Conservation (phyloP, 2,888 invertebrate genomes). For the Tetragnatha montana region DNA sequence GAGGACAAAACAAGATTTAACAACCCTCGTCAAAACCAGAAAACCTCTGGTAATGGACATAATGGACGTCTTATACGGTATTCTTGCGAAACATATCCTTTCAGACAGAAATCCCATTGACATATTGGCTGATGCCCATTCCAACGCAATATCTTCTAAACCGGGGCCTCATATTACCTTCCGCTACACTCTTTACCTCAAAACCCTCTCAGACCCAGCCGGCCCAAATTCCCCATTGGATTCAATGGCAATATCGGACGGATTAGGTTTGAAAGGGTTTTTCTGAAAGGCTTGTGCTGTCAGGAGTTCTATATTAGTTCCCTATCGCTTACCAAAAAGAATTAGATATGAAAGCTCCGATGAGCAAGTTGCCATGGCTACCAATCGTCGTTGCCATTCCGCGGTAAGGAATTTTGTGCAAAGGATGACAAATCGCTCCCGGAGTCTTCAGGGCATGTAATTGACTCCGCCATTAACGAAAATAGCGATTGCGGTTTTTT, state of each 20-base stretch:
- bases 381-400: constrained; percentile 53
- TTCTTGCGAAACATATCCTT: not conserved
- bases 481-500: constrained; percentile 57
- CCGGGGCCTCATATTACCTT: not conserved
- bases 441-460: constrained; percentile 67
- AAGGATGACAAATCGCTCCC: constrained; percentile 66
- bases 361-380: constrained; percentile 55
- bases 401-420: constrained; percentile 50
- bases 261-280: no score
- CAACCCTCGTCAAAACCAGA: not conserved
- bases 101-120: constrained; percentile 35
- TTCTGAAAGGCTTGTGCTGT: constrained; percentile 19
- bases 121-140: constrained; percentile 39
- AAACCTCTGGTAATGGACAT: not conserved
- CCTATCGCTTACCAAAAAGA: constrained; percentile 39
- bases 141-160: constrained; percentile 3
- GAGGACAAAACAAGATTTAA: not conserved
- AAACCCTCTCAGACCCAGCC: no score
- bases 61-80: constrained; percentile 5
- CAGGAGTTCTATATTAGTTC: constrained; percentile 42
- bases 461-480: constrained; percentile 66
- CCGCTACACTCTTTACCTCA: constrained; percentile 19
- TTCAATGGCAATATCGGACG: no score
- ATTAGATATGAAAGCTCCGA: constrained; percentile 38
- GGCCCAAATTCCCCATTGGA: no score